A percentile compares a stretch with the other conserved stretches of the same genome.
These are phyloP conservation scores for Caenorhabditis inopinata DNA, from an alignment of 1,140 invertebrate genomes.

Conservation along the genomic window DNA sequence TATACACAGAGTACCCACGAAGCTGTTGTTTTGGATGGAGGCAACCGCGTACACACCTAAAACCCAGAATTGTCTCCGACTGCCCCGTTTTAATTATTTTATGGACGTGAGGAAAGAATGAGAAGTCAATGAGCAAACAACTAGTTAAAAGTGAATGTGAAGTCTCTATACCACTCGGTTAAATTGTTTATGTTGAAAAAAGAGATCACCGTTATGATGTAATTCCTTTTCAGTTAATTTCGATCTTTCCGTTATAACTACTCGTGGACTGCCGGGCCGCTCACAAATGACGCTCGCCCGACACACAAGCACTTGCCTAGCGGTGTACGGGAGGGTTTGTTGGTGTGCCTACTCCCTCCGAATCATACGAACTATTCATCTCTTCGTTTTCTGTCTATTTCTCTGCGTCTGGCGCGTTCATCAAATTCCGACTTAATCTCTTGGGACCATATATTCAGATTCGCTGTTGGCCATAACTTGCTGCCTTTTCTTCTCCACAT, in stretches of 20 bases:
- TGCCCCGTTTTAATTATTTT: background rate
- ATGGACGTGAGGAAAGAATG: background rate
- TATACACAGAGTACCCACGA: background rate
- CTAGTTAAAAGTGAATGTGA: background rate
- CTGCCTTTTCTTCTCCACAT: background rate
- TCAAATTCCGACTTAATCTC: conserved; percentile 22
- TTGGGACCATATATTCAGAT: conserved; percentile 26
- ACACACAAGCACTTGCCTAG: conserved; percentile 18
- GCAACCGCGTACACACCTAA: background rate
- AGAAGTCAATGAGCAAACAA: no score
- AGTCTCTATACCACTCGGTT: background rate
- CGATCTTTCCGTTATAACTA: background rate
- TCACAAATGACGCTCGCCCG: background rate
- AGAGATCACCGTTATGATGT: background rate
- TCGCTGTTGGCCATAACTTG: conserved; percentile 22
- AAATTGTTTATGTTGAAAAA: background rate
- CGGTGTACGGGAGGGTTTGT: conserved; percentile 16
- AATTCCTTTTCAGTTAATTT: conserved; percentile 9
- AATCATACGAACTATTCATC: background rate
- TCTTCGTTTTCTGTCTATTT: background rate
- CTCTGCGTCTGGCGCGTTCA: background rate
- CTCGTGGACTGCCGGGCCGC: background rate
- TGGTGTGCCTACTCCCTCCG: background rate
- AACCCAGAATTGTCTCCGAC: background rate
- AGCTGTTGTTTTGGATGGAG: conserved; percentile 5